phyloP scores from a whole-genome alignment of 1,140 invertebrate genomes.

The Calycopis cecrops region DNA sequence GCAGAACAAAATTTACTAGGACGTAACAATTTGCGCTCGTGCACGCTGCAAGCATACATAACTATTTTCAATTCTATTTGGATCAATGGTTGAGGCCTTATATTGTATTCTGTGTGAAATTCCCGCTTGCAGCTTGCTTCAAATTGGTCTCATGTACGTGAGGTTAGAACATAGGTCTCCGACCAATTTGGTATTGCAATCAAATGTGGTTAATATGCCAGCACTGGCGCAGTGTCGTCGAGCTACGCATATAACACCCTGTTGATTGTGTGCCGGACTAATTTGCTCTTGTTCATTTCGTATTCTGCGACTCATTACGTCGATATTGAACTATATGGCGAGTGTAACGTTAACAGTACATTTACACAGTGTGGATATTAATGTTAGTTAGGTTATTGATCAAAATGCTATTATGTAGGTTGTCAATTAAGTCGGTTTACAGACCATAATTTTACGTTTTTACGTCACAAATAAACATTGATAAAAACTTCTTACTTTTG shows the following conservation, averaged over 20 bases:
- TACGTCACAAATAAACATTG: no score
- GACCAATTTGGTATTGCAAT: slow-evolving; percentile 52
- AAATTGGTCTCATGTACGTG: slow-evolving; percentile 28
- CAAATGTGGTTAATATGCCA: slow-evolving; percentile 51
- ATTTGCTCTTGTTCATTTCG: slow-evolving; percentile 27
- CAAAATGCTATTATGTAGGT: no score
- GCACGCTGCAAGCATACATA: slow-evolving; percentile 15
- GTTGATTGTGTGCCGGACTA: slow-evolving; percentile 31
- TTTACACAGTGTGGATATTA: no score
- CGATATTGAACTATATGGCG: slow-evolving; percentile 2
- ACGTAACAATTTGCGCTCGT: slow-evolving; percentile 8
- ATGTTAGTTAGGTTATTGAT: no score
- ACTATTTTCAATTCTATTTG: slow-evolving; percentile 19
- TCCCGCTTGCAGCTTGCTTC: slow-evolving; percentile 20
- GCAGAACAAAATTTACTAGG: neutral
- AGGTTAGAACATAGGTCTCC: slow-evolving; percentile 38
- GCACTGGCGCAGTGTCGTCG: slow-evolving; percentile 35
- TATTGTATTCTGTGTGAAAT: slow-evolving; percentile 21
- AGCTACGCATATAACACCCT: slow-evolving; percentile 34
- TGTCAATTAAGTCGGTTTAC: no score
- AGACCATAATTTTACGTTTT: no score
- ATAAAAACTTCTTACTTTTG: no score
- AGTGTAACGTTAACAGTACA: no score
- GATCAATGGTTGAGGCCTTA: slow-evolving; percentile 17
- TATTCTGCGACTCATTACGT: slow-evolving; percentile 28